These are phyloP conservation scores for Scaptodrosophila latifasciaeformis DNA, from an alignment of 2,888 invertebrate genomes.

Conservation along the genomic window DNA sequence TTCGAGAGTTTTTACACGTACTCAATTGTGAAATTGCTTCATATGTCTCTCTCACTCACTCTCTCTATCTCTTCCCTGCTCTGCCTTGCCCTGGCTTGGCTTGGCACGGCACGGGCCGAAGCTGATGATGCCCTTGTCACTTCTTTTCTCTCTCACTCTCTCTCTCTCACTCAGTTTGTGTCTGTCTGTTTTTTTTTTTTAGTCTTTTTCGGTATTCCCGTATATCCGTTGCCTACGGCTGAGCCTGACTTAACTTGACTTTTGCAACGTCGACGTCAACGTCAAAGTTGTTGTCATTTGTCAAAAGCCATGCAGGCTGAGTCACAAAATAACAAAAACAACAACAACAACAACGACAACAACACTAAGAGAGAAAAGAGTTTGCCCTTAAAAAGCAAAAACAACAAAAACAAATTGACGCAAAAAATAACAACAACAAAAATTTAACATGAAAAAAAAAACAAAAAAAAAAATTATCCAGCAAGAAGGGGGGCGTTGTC, in stretches of 20 bases:
- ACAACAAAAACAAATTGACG: background rate
- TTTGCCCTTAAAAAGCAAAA: constrained; percentile 16
- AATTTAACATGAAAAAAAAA: background rate
- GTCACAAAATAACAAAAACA: constrained; percentile 5
- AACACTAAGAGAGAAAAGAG: constrained; percentile 1
- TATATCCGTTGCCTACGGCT: too few species aligned
- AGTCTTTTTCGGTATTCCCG: background rate
- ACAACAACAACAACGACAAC: too few species aligned
- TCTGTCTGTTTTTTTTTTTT: background rate
- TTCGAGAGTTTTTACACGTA: too few species aligned
- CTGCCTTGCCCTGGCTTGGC: too few species aligned
- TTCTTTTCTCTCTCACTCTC: constrained; percentile 8
- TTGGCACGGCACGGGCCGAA: too few species aligned
- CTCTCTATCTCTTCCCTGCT: too few species aligned
- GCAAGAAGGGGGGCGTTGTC: constrained; percentile 39
- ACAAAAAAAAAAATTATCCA: background rate
- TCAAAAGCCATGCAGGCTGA: constrained; percentile 46
- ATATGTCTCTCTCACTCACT: too few species aligned
- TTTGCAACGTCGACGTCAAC: constrained; percentile 46
- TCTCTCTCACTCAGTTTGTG: too few species aligned
- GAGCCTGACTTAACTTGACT: constrained; percentile 37
- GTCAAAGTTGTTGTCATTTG: constrained; percentile 51
- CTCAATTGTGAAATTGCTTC: too few species aligned
- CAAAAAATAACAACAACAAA: constrained; percentile 21
- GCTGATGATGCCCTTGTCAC: background rate